Evolutionary conservation across 1,140 invertebrate species (phyloP).

Genomic region (Lepidurus packardi): DNA sequence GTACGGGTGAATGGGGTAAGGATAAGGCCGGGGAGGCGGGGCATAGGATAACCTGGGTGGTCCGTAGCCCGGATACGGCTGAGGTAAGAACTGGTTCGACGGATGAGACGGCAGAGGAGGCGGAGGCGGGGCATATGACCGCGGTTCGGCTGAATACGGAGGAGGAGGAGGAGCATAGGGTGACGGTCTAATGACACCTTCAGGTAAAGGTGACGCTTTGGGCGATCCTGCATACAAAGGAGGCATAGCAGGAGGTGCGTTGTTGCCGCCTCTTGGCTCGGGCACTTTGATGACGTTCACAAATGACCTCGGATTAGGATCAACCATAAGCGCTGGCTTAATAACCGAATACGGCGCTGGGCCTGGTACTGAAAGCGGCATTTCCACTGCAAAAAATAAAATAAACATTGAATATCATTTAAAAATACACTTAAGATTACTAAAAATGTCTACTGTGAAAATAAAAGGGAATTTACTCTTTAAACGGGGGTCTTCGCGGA

Average conservation of each 20-base stretch:
- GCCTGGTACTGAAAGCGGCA: background rate
- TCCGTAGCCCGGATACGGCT: conserved; percentile 23
- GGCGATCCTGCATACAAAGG: background rate
- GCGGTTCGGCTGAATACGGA: conserved; percentile 18
- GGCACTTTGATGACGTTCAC: conserved; percentile 1
- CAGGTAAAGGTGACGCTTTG: background rate
- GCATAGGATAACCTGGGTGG: conserved; percentile 11
- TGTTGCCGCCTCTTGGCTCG: background rate
- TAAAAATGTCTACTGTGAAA: background rate
- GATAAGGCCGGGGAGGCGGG: conserved; percentile 28
- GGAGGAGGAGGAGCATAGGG: conserved; percentile 28
- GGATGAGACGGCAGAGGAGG: conserved; percentile 1
- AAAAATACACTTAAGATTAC: background rate
- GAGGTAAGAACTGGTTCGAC: conserved; percentile 22
- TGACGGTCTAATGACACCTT: background rate
- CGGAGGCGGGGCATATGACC: conserved; percentile 19
- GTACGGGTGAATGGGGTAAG: conserved; percentile 14
- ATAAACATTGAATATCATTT: too few relatives aligned
- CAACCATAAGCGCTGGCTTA: background rate
- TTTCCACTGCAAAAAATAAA: background rate
- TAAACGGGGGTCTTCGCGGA: background rate
- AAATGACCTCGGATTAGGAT: background rate
- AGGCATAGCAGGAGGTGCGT: background rate
- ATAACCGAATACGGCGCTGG: background rate
- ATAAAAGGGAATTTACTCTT: background rate